Evolutionary conservation across 2,888 invertebrate species (phyloP), one percentile per base, ranked within the genome.

Genomic region (Orthosia incerta): DNA sequence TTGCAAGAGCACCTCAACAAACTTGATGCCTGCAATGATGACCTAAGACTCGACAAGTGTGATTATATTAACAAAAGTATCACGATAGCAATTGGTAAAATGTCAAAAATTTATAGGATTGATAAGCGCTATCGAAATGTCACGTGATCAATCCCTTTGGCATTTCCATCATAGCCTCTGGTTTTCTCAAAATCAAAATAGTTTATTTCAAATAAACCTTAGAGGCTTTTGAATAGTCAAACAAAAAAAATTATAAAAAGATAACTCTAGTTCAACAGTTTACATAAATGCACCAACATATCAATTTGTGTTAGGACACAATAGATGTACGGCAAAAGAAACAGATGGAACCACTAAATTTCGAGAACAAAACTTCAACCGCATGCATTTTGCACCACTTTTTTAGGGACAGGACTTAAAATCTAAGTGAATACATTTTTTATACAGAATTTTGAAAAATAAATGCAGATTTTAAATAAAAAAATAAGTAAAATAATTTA

Each of bases 401-500:
- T 56, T 39, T 39, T 7, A 39, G n/a, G 9, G 39, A 39, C 39
- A 31, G 31, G 39, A 39, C 39, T 39, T 39, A 39, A 39, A 39
- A 39, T 39, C 39, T 9, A 39, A 26, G 15, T 9, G 11, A 46
- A 60, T 9, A 1, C 15, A 31, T 23, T 61, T 4, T 23, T 20
- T 7, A 23, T 16, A 16, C 20, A 46, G 15, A 16, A 20, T 46
- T 46, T 61, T 61, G 20, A 23, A 20, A 46, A 62, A 62, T 48
- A 5, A 62, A 48, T 48, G 12, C 5, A 16, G 7, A 11, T 45
- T 45, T 60, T 11, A 11, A 16, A 15, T 7, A 7, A 45, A 7
- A 15, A 20, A 20, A 7, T n/a, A 31, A 57, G 12, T 57, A 53
- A 45, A 51, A 48, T 63, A 66, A 67, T 53, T 56, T 46, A 53